Evolutionary conservation across 2,888 invertebrate species (phyloP).

Genomic region (Drosophila quinaria): DNA sequence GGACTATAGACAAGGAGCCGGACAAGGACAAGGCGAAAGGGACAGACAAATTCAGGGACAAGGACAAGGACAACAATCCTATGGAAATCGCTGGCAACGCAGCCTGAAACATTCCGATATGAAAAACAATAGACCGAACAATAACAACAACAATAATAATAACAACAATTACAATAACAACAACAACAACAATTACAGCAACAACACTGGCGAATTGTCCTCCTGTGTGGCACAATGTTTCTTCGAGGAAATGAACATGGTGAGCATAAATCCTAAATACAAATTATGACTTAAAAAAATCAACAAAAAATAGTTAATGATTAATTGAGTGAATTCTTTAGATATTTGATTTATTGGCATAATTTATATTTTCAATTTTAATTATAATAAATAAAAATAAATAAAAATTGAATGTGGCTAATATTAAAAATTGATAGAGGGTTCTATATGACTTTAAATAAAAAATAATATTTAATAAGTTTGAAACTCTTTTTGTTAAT

Average conservation of each 20-base stretch:
- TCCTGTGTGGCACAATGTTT: conserved; percentile 90
- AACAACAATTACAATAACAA: conserved; percentile 31
- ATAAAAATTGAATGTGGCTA: no score
- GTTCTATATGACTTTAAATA: no score
- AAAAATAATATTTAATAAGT: no score
- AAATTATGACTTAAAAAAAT: no score
- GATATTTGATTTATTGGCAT: no score
- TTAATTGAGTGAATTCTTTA: no score
- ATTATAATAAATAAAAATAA: no score
- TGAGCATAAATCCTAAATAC: not conserved
- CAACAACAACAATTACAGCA: conserved; percentile 1
- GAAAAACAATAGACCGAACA: conserved; percentile 32
- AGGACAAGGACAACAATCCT: conserved; percentile 29
- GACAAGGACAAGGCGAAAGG: conserved; percentile 45
- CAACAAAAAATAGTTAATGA: no score
- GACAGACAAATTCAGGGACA: conserved; percentile 36
- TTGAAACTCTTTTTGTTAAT: no score
- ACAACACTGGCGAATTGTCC: conserved; percentile 62
- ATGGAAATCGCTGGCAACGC: conserved; percentile 62
- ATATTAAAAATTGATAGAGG: no score
- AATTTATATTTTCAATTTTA: no score
- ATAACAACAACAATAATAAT: conserved; percentile 6
- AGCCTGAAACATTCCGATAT: conserved; percentile 50
- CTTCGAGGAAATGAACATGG: conserved; percentile 90
- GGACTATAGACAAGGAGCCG: conserved; percentile 63